Evolutionary conservation across 2,888 invertebrate genomes (phyloP).

Genomic region (Ditylenchus weischeri): DNA sequence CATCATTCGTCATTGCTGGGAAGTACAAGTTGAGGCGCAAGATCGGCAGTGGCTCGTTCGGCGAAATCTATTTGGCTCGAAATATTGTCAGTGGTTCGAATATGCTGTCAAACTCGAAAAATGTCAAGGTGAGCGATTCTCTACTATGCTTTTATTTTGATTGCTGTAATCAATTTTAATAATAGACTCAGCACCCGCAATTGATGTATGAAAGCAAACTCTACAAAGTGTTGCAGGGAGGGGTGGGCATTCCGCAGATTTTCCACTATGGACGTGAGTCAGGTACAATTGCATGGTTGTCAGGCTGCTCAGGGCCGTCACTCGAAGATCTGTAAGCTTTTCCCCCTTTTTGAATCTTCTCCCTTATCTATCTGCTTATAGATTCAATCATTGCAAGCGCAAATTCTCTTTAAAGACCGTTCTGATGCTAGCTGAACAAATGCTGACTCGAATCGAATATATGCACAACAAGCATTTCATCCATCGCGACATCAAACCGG

Average conservation of each 20-base stretch:
- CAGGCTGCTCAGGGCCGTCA: slow-evolving; percentile 96
- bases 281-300: slow-evolving; percentile 96
- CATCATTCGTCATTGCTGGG: no score
- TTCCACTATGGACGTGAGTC: slow-evolving; percentile 80
- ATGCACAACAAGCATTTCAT: neutral
- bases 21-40: no score
- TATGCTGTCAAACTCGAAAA: no score
- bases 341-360: slow-evolving; percentile 59
- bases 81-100: no score
- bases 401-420: slow-evolving; percentile 79
- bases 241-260: slow-evolving; percentile 62
- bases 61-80: no score
- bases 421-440: slow-evolving; percentile 61
- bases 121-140: no score
- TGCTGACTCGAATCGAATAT: slow-evolving; percentile 54
- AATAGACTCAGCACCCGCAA: slow-evolving; percentile 63
- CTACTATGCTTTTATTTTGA: no score
- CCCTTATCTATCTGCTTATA: neutral
- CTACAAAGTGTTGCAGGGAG: slow-evolving; percentile 64
- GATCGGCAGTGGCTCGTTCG: no score
- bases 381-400: slow-evolving; percentile 85
- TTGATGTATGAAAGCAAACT: slow-evolving; percentile 64
- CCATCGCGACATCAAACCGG: neutral
- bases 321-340: slow-evolving; percentile 73
- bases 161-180: no score